A percentile compares a stretch with the other conserved stretches of the same genome.
Evolutionary conservation across 2,888 invertebrate species (phyloP).

Genomic region (Muschampia staudingeri): DNA sequence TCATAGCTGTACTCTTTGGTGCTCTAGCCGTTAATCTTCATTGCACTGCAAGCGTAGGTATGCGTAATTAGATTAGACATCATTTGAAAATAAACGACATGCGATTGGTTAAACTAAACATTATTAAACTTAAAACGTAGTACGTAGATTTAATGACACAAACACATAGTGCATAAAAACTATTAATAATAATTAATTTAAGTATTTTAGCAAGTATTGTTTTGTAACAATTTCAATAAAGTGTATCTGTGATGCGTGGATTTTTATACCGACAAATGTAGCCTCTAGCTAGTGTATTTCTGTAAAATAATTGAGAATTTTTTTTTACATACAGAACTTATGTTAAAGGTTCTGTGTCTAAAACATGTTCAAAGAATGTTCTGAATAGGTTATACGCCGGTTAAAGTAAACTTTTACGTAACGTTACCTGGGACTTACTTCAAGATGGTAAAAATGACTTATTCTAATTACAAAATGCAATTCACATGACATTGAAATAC

Average conservation of each 20-base stretch:
- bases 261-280: not conserved
- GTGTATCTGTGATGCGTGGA: conserved; percentile 4
- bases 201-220: not conserved
- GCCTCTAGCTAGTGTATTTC: conserved; percentile 27
- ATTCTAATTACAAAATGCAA: conserved; percentile 34
- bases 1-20: conserved; percentile 86
- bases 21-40: conserved; percentile 87
- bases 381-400: too few relatives aligned
- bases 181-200: not conserved
- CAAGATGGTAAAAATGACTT: not conserved
- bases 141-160: too few relatives aligned
- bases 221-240: conserved; percentile 16
- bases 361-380: too few relatives aligned
- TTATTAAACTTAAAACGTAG: conserved; percentile 24
- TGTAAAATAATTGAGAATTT: not conserved
- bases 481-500: not conserved
- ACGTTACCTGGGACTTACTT: too few relatives aligned
- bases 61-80: conserved; percentile 65
- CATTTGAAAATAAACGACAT: conserved; percentile 22
- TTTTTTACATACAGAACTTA: not conserved
- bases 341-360: too few relatives aligned
- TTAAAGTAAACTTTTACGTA: too few relatives aligned
- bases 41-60: conserved; percentile 65
- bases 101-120: conserved; percentile 14
- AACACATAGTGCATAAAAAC: not conserved